A percentile compares a stretch with the other conserved stretches of the same genome.
Conservation (phyloP, 2,888 invertebrate genomes). For the Plusia festucae region DNA sequence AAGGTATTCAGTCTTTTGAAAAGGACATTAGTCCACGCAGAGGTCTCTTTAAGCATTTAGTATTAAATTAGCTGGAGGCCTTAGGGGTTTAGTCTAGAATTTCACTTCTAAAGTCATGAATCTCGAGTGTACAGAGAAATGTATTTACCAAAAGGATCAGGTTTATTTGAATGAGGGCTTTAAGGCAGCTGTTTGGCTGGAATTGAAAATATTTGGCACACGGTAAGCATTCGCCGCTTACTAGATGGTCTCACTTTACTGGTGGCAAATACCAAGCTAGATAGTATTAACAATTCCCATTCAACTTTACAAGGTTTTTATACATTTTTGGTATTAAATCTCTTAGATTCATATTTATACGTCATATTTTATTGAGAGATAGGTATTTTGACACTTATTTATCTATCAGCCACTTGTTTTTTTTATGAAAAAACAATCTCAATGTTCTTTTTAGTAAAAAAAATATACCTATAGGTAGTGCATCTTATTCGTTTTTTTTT, state of each 20-base stretch:
- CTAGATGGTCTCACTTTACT: not conserved
- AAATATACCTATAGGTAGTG: too few relatives aligned
- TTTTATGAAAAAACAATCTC: too few relatives aligned
- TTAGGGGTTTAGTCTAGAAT: not conserved
- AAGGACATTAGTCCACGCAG: not conserved
- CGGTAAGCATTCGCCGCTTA: not conserved
- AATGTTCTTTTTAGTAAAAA: too few relatives aligned
- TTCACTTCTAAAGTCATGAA: conserved; percentile 3
- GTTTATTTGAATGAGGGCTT: not conserved
- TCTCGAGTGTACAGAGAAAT: not conserved
- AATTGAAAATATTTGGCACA: conserved; percentile 3
- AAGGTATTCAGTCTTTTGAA: conserved; percentile 3
- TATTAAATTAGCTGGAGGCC: not conserved
- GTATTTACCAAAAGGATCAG: not conserved
- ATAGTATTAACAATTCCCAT: too few relatives aligned
- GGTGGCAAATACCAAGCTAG: not conserved
- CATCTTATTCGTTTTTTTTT: too few relatives aligned
- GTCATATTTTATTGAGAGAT: too few relatives aligned
- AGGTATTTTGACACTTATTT: too few relatives aligned
- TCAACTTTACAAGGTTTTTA: too few relatives aligned
- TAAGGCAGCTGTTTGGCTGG: not conserved
- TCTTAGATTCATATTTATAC: too few relatives aligned
- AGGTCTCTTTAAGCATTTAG: conserved; percentile 6
- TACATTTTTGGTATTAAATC: too few relatives aligned
- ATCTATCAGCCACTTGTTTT: too few relatives aligned